phyloP scores from a whole-genome alignment of 2,797 vertebrate species.

The Notamacropus eugenii region DNA sequence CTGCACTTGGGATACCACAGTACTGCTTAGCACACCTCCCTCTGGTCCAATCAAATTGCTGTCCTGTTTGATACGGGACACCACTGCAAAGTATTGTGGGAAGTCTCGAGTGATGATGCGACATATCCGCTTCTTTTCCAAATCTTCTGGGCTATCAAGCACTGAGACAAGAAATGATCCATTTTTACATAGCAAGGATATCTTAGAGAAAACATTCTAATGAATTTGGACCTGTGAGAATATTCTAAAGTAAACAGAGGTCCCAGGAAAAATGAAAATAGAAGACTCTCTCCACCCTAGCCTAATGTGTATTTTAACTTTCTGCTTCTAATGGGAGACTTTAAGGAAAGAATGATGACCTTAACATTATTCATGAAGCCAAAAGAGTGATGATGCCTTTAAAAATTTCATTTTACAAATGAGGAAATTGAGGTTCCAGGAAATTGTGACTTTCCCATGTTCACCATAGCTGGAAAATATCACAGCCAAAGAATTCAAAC shows the following conservation, averaged over 20 bases:
- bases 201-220: background rate
- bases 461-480: background rate
- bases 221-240: conserved; percentile 10
- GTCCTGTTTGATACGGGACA: conserved; percentile 97
- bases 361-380: background rate
- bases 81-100: conserved; percentile 98
- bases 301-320: background rate
- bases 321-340: background rate
- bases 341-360: background rate
- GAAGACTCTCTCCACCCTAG: background rate
- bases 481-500: background rate
- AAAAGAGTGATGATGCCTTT: background rate
- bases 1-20: conserved; percentile 96
- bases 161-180: conserved; percentile 84
- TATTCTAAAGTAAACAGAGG: background rate
- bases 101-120: conserved; percentile 98
- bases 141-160: conserved; percentile 93
- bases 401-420: background rate
- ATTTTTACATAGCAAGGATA: conserved; percentile 44
- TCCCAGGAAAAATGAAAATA: background rate
- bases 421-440: background rate
- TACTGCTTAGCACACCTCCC: conserved; percentile 97
- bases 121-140: conserved; percentile 96
- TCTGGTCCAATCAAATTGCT: conserved; percentile 97
- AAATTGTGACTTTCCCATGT: background rate